Percentiles rank a stretch among this genome's conserved stretches.
Evolutionary conservation across 2,888 invertebrate species (phyloP).

Genomic region (Pachliopta kotzebuea): DNA sequence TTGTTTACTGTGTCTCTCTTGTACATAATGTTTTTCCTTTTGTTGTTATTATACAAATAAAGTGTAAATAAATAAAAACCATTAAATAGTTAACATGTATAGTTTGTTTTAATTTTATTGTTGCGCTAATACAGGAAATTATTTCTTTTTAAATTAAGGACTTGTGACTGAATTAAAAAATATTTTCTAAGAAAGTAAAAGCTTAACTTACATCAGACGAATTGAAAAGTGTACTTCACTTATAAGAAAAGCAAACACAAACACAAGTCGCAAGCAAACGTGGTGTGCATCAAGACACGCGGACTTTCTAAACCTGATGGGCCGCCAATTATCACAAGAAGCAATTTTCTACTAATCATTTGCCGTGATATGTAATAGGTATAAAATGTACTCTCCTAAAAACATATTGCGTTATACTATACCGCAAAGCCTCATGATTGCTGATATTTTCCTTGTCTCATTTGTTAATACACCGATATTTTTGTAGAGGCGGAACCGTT

Average conservation of each 20-base stretch:
- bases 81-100: background rate
- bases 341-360: constrained; percentile 58
- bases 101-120: background rate
- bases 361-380: constrained; percentile 29
- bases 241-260: constrained; percentile 28
- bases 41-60: too few relatives aligned
- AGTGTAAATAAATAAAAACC: too few relatives aligned
- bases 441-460: constrained; percentile 16
- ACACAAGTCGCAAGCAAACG: constrained; percentile 15
- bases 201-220: constrained; percentile 20
- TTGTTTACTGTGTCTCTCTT: too few relatives aligned
- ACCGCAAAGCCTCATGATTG: background rate
- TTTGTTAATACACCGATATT: background rate
- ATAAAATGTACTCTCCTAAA: constrained; percentile 26
- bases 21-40: too few relatives aligned
- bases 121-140: background rate
- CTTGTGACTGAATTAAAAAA: background rate
- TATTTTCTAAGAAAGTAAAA: constrained; percentile 22
- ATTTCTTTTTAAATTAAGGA: background rate
- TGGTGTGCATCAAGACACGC: constrained; percentile 33
- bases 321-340: constrained; percentile 70
- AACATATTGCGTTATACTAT: constrained; percentile 21
- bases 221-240: constrained; percentile 23
- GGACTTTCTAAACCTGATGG: constrained; percentile 71
- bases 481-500: background rate